These are phyloP conservation scores for Melospiza melodia DNA, from an alignment of 2,113 vertebrate species.

Conservation along the genomic window DNA sequence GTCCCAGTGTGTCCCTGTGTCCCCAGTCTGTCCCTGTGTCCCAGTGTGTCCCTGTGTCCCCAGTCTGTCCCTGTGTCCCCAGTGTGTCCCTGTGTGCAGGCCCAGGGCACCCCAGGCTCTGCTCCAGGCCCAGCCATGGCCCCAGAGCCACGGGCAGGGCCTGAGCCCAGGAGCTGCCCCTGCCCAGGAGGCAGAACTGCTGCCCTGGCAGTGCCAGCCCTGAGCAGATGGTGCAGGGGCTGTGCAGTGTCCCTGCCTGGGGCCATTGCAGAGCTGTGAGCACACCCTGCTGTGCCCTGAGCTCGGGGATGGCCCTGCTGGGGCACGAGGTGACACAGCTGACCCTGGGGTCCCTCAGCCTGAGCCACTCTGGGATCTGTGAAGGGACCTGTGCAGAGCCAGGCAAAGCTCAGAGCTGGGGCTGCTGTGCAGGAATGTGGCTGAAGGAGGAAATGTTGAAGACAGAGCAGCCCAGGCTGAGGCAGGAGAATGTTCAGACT, in stretches of 20 bases:
- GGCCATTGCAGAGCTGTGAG: background rate
- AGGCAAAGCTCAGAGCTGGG: background rate
- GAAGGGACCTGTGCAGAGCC: background rate
- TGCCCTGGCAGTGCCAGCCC: background rate
- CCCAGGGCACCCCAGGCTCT: too few relatives aligned
- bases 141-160: too few relatives aligned
- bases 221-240: background rate
- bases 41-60: too few relatives aligned
- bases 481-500: background rate
- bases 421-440: background rate
- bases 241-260: background rate
- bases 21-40: too few relatives aligned
- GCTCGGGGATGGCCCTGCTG: background rate
- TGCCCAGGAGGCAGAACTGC: background rate
- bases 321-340: background rate
- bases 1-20: too few relatives aligned
- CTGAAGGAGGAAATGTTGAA: background rate
- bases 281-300: background rate
- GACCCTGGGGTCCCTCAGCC: background rate
- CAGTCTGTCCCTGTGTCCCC: too few relatives aligned
- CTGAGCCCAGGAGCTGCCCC: too few relatives aligned
- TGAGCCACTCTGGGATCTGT: fast-evolving
- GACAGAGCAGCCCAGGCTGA: background rate
- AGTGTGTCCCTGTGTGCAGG: too few relatives aligned
- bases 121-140: too few relatives aligned